phyloP scores from a whole-genome alignment of 1,140 invertebrate species.

The Danaus plexippus region DNA sequence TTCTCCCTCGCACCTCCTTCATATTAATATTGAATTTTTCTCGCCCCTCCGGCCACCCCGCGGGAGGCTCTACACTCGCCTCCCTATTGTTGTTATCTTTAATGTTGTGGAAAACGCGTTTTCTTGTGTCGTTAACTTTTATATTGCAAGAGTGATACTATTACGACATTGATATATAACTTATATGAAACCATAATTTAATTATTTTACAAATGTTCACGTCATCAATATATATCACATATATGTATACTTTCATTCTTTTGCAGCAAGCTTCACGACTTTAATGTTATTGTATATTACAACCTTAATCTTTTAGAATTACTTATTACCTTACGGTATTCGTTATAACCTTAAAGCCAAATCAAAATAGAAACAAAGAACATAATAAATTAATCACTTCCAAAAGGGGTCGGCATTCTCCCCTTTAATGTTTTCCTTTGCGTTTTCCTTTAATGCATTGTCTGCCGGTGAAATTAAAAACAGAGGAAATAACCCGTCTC shows the following conservation, averaged over 20 bases:
- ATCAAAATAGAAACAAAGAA: constrained; percentile 66
- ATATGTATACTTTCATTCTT: too few relatives aligned
- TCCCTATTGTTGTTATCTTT: constrained; percentile 72
- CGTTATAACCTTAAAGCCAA: constrained; percentile 24
- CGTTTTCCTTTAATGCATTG: constrained; percentile 65
- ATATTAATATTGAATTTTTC: constrained; percentile 78
- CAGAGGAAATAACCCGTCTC: constrained; percentile 56
- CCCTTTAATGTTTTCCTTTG: constrained; percentile 66
- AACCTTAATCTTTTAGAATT: constrained; percentile 14
- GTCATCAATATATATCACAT: too few relatives aligned
- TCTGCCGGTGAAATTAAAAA: constrained; percentile 66
- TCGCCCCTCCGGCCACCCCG: constrained; percentile 64
- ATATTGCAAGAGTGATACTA: constrained; percentile 72
- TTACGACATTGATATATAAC: constrained; percentile 67
- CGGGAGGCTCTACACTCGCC: constrained; percentile 67
- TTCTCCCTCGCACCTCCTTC: constrained; percentile 72
- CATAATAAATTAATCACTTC: constrained; percentile 69
- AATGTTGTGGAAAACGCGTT: constrained; percentile 72
- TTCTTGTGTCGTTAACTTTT: constrained; percentile 73
- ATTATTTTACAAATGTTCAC: too few relatives aligned
- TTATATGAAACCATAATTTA: constrained; percentile 33
- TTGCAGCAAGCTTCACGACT: too few relatives aligned
- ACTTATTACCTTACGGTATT: constrained; percentile 31
- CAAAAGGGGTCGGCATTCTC: constrained; percentile 55
- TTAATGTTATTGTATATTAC: not conserved